Evolutionary conservation across 30 jellyfish, hydroid and myxozoan species (phyloP), one percentile per base, ranked within the genome.

Genomic region (Nemopilema nomurai): DNA sequence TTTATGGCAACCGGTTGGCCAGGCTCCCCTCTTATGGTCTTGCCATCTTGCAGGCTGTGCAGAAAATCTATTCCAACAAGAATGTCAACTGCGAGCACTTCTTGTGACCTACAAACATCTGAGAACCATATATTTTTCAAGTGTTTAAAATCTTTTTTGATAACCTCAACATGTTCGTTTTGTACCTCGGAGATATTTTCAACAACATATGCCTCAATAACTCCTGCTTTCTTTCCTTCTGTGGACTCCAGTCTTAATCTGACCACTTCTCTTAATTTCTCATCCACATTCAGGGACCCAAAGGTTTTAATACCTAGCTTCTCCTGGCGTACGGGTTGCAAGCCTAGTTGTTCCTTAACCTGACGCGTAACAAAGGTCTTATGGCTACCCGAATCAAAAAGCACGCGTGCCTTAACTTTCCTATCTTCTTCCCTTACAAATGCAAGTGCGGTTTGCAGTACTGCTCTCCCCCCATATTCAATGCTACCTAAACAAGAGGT

Each of bases 91-190:
- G 62, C 62, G 74, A 84, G 16, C 0, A 17, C 27, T 17, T 72
- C 93, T 53, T 84, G 31, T 1, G 32, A 52, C 71, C 51, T 57
- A 62, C 49, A 84, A 84, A 84, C 87, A 74, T 84, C 93, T 71
- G 93, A 84, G 63, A 84, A 84, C 71, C 87, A 72, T 13, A 71
- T 19, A n/a, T 49, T 65, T 13, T 33, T 41, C 16, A 84, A 50
- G 28, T 84, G 93, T 65, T 17, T 22, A 75, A 18, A 85, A 62
- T 74, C 71, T 24, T 77, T 25, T 24, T 65, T 65, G 66, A 80
- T 65, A 4, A 25, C 9, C 32, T 68, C 74, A 27, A 65, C 84
- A 74, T 74, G 72, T 4, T 74, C 84, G 4, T n/a, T n/a, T n/a
- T n/a, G n/a, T n/a, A n/a, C n/a, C n/a, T n/a, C n/a, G n/a, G n/a